Evolutionary conservation across 2,888 invertebrate species (phyloP), one percentile per base, ranked within the genome.

Genomic region (Ecdyonurus torrentis): DNA sequence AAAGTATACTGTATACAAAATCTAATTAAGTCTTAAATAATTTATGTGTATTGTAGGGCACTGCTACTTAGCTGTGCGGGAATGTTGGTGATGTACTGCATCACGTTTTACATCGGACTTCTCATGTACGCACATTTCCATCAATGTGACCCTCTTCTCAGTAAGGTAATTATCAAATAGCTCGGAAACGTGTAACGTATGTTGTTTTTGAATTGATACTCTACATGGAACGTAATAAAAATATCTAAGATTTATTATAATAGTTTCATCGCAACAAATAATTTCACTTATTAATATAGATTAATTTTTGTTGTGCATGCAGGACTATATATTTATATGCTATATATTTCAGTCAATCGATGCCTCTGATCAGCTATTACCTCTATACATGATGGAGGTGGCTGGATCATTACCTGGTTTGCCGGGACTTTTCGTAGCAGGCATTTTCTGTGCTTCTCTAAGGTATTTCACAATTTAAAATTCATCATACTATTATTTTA

Each of bases 401-500:
- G 81, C 95, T 71, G 89, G 90, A 0, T 73, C 81, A 59, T 77
- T 86, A 50, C 83, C 81, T 37, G 93, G 94, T 0, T 77, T 95
- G 1, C 87, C 94, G 1, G 95, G 96, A 1, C 85, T 96, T 70
- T 96, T 97, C 74, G 94, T 96, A 0, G 91, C 96, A 2, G 94
- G 95, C 22, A 90, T 97, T 65, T 96, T 96, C 74, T 93, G 94
- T 53, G 96, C 95, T 1, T 94, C 95, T 70, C 82, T 96, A 68
- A 95, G 95, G 93, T 94, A 79, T 72, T 75, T 71, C 62, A 22
- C 5, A 2, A 20, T 22, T 15, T 58, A 2, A 22, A 5, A 5
- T 37, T 15, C 37, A 37, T 5, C 7, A 10, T 5, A 37, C 37
- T 15, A 10, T 15, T n/a, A n/a, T n/a, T n/a, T n/a, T n/a, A n/a